Percentiles rank a stretch among this genome's conserved stretches.
Conservation (phyloP, 2,888 invertebrate species). For the Cheilosia vulpina region DNA sequence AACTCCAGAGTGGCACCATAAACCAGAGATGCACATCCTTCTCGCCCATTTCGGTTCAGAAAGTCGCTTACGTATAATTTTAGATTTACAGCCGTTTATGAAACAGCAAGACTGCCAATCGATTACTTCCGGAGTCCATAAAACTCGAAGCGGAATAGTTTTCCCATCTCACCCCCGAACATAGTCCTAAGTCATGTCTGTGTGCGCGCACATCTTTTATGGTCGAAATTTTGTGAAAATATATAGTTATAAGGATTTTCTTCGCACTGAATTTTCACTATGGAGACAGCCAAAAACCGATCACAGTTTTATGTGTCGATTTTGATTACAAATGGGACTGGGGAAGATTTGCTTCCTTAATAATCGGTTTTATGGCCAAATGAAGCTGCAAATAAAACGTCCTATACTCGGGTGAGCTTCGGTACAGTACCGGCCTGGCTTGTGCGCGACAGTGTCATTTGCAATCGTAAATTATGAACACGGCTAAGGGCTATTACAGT, state of each 20-base stretch:
- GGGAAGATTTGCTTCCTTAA: slow-evolving; percentile 60
- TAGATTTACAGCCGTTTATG: slow-evolving; percentile 72
- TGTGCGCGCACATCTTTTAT: slow-evolving; percentile 55
- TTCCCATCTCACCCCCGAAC: background rate
- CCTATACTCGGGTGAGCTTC: background rate
- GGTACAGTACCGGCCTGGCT: background rate
- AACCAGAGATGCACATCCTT: slow-evolving; percentile 61
- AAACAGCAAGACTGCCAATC: slow-evolving; percentile 70
- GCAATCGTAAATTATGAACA: slow-evolving; percentile 66
- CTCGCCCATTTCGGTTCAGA: slow-evolving; percentile 40
- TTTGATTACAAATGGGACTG: slow-evolving; percentile 66
- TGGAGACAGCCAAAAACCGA: slow-evolving; percentile 46
- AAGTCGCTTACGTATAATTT: slow-evolving; percentile 73
- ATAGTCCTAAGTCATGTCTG: slow-evolving; percentile 10
- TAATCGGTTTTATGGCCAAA: slow-evolving; percentile 71
- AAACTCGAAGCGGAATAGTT: slow-evolving; percentile 66
- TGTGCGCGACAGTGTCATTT: slow-evolving; percentile 48
- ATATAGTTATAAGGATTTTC: slow-evolving; percentile 44
- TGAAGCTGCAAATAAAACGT: slow-evolving; percentile 34
- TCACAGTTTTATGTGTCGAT: slow-evolving; percentile 71
- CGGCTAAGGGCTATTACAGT: slow-evolving; percentile 45
- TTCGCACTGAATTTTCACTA: background rate
- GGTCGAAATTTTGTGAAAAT: slow-evolving; percentile 60
- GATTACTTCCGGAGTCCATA: slow-evolving; percentile 70
- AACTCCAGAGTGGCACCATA: slow-evolving; percentile 58